Evolutionary conservation across 2,888 invertebrate species (phyloP), one percentile per base, ranked within the genome.

Genomic region (Hetaerina titia): DNA sequence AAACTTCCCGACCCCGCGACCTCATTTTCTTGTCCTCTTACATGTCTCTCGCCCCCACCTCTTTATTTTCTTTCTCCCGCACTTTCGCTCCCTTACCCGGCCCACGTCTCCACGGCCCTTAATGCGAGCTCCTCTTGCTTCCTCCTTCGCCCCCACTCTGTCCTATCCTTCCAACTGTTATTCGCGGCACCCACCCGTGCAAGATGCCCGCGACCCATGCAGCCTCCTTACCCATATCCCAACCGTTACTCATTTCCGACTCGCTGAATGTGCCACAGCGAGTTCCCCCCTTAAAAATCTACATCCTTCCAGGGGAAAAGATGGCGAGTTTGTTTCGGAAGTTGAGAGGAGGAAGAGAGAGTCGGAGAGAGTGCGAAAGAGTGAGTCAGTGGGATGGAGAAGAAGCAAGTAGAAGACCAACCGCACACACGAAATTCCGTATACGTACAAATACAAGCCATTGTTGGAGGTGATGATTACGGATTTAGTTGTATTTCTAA

Each of bases 191-290:
- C 63, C 63, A 17, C 22, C 19, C 56, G 89, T 19, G 90, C 90
- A 19, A 25, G 25, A 31, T 60, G 63, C 31, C 25, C 90, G 57
- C 25, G 11, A 87, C 60, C n/a, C 60, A n/a, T n/a, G n/a, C 60
- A 25, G 19, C 25, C 45, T 63, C 63, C 63, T 90, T 63, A 57
- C 4, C 63, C 25, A 31, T 63, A 31, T 63, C 63, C 17, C 31
- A 19, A 17, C 63, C 90, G 25, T 81, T 81, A 81, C 81, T 81
- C 81, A 81, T 81, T 81, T 81, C 81, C 81, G 81, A 81, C 81
- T 31, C 81, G 81, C 81, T 81, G 81, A 81, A 81, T 81, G 81
- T 81, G 81, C 31, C 81, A 81, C 81, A 6, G 31, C 81, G 31
- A 11, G 81, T 81, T 81, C 81, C 15, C 81, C 31, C 25, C 13